A percentile compares a stretch with the other conserved stretches of the same genome.
Evolutionary conservation across 2,888 invertebrate genomes (phyloP).

Genomic region (Plagodis dolabraria): DNA sequence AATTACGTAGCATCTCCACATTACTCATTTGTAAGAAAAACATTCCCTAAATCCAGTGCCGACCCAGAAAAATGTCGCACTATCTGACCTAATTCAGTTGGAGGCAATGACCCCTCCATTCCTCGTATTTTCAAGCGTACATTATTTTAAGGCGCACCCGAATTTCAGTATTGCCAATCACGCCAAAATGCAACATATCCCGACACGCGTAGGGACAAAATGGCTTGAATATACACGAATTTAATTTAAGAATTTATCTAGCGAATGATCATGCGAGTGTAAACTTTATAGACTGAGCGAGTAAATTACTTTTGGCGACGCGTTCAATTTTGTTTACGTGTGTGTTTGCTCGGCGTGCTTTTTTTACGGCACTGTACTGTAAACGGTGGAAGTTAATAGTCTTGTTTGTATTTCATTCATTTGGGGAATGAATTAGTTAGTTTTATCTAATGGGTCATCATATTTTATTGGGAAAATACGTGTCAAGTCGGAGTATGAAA

Average conservation of each 20-base stretch:
- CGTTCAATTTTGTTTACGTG: constrained; percentile 40
- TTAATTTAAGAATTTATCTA: constrained; percentile 83
- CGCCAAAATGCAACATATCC: constrained; percentile 48
- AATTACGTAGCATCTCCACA: constrained; percentile 42
- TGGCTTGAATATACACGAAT: constrained; percentile 51
- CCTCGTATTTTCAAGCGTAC: constrained; percentile 55
- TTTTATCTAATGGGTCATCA: constrained; percentile 25
- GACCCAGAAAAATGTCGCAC: constrained; percentile 71
- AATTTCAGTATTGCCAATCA: constrained; percentile 47
- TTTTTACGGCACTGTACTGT: constrained; percentile 45
- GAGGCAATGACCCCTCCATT: constrained; percentile 65
- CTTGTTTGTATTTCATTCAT: constrained; percentile 43
- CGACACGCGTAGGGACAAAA: constrained; percentile 44
- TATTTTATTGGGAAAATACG: constrained; percentile 34
- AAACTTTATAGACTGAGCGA: constrained; percentile 74
- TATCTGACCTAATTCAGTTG: constrained; percentile 72
- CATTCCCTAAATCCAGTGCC: constrained; percentile 58
- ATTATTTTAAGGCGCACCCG: constrained; percentile 75
- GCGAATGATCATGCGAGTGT: constrained; percentile 78
- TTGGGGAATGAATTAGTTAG: constrained; percentile 18
- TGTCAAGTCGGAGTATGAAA: constrained; percentile 2
- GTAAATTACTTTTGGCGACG: constrained; percentile 68
- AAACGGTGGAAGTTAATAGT: constrained; percentile 34
- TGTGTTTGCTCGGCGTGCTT: constrained; percentile 42
- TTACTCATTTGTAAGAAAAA: constrained; percentile 69